Conservation (phyloP, 2,113 vertebrate species). For the Solea senegalensis region DNA sequence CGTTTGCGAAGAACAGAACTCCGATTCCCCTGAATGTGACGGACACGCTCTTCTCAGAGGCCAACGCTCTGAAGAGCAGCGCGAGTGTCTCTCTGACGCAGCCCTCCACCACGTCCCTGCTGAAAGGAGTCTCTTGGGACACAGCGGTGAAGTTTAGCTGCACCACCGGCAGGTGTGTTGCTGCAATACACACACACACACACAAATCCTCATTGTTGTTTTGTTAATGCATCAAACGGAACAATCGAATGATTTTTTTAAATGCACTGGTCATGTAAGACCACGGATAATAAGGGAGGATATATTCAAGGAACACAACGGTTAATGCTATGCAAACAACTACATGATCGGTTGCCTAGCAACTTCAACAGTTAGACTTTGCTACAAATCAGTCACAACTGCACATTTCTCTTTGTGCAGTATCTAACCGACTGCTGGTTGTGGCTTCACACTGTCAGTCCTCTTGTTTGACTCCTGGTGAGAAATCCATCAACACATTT, state of each 20-base stretch:
- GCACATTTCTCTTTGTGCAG: background rate
- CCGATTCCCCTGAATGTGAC: constrained; percentile 82
- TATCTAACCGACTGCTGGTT: no score
- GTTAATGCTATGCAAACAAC: no score
- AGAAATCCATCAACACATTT: no score
- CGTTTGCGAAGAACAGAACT: constrained; percentile 77
- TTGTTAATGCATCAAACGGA: background rate
- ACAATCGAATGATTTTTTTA: background rate
- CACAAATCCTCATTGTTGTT: background rate
- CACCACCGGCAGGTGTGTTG: constrained; percentile 83
- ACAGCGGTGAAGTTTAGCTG: constrained; percentile 82
- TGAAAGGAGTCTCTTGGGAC: constrained; percentile 72
- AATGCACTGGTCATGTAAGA: no score
- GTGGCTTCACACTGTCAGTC: no score
- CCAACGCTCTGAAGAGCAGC: constrained; percentile 77
- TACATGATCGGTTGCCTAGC: background rate
- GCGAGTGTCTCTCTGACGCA: constrained; percentile 81
- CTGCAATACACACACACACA: constrained; percentile 26
- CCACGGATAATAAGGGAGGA: no score
- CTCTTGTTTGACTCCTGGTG: no score
- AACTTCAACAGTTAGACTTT: background rate
- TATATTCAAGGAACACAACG: no score
- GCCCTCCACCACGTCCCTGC: constrained; percentile 77
- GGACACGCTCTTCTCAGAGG: constrained; percentile 67
- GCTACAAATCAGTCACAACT: background rate